Evolutionary conservation across 2,888 invertebrate genomes (phyloP).

Genomic region (Eledone cirrhosa): DNA sequence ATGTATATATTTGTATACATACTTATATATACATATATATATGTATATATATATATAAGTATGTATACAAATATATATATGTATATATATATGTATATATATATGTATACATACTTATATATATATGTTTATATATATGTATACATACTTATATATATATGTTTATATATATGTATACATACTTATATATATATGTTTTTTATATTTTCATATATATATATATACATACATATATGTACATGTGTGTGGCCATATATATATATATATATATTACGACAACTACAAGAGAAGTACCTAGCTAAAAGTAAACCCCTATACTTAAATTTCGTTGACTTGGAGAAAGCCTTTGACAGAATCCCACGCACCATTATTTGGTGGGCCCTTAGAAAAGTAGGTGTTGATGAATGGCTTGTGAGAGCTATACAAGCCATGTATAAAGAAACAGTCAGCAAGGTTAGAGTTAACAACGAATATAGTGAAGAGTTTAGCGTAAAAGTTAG

Average conservation of each 20-base stretch:
- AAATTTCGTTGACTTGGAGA: no score
- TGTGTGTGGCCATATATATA: neutral
- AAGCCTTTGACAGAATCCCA: no score
- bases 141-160: neutral
- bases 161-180: neutral
- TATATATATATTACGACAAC: neutral
- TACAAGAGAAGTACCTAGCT: no score
- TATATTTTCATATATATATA: neutral
- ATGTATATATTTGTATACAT: neutral
- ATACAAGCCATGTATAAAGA: no score
- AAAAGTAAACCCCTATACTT: no score
- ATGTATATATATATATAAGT: neutral
- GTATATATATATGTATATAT: neutral
- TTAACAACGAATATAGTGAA: no score
- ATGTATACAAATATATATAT: neutral
- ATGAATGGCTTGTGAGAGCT: no score
- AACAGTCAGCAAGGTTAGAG: no score
- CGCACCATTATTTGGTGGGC: no score
- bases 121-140: neutral
- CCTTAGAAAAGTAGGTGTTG: no score
- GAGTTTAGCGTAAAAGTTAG: no score
- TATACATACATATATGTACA: neutral
- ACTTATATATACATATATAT: neutral
- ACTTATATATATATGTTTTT: neutral
- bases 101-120: neutral